Percentiles rank a stretch among this genome's conserved stretches.
Conservation (phyloP, 1,140 invertebrate genomes). For the Oppia nitens region DNA sequence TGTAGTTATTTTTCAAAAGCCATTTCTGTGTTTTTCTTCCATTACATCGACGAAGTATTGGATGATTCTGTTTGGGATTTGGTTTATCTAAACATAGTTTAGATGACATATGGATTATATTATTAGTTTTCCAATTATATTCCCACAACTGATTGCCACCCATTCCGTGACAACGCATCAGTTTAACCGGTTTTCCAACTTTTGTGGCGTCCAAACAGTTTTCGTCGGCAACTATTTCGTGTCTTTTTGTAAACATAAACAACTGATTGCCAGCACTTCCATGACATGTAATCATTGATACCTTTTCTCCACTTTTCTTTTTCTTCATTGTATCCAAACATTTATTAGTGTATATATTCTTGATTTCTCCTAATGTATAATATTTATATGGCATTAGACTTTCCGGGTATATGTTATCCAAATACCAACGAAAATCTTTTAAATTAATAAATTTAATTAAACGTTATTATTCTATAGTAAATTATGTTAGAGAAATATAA, state of each 20-base stretch:
- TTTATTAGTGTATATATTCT: constrained; percentile 66
- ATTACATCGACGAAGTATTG: constrained; percentile 58
- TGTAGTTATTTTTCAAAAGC: constrained; percentile 87
- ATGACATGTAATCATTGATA: constrained; percentile 88
- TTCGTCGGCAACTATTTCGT: constrained; percentile 96
- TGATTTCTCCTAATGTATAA: constrained; percentile 84
- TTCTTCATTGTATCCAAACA: constrained; percentile 92
- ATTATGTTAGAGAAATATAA: too few species aligned
- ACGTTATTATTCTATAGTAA: too few species aligned
- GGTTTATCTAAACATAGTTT: constrained; percentile 74
- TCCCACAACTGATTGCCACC: constrained; percentile 80
- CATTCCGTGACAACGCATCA: constrained; percentile 82
- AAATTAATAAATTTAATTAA: too few species aligned
- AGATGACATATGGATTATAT: constrained; percentile 76
- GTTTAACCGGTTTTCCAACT: constrained; percentile 62
- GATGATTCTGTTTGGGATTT: too few species aligned
- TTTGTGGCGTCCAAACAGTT: constrained; percentile 67
- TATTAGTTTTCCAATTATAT: constrained; percentile 57
- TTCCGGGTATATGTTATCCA: constrained; percentile 67
- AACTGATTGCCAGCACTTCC: constrained; percentile 94
- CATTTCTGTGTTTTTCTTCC: constrained; percentile 59
- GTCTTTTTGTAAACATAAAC: constrained; percentile 88
- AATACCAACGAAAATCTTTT: constrained; percentile 74
- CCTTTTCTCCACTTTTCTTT: constrained; percentile 74
- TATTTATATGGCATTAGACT: constrained; percentile 94